Evolutionary conservation across 2,888 invertebrate genomes (phyloP).

Genomic region (Tipula vernalis): DNA sequence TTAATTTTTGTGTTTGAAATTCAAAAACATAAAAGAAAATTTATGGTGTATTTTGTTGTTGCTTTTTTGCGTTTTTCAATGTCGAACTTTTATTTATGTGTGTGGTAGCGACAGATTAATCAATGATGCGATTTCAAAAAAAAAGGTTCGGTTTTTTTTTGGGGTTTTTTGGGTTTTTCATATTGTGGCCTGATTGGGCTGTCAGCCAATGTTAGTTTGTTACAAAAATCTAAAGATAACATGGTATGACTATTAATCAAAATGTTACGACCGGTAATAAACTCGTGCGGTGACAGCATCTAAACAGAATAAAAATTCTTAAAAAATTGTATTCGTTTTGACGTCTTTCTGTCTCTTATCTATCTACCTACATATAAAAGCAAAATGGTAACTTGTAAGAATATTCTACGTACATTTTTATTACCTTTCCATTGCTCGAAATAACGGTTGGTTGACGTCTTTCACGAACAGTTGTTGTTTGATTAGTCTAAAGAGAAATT

Average conservation of each 20-base stretch:
- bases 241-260: not conserved
- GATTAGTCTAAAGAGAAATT: no score
- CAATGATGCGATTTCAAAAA: not conserved
- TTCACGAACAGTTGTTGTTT: not conserved
- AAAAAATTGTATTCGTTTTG: not conserved
- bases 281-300: not conserved
- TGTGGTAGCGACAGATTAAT: not conserved
- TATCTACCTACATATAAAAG: not conserved
- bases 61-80: not conserved
- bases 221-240: not conserved
- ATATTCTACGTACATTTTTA: not conserved
- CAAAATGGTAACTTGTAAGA: not conserved
- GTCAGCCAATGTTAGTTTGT: not conserved
- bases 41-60: not conserved
- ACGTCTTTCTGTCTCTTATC: not conserved
- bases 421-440: not conserved
- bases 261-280: not conserved
- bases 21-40: not conserved
- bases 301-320: not conserved
- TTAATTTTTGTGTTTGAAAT: not conserved
- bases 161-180: not conserved
- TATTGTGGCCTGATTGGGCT: not conserved
- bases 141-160: not conserved
- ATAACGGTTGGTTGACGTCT: not conserved
- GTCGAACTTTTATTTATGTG: not conserved